These are phyloP conservation scores for Hucho hucho DNA, from an alignment of 2,113 vertebrate genomes.

Conservation along the genomic window DNA sequence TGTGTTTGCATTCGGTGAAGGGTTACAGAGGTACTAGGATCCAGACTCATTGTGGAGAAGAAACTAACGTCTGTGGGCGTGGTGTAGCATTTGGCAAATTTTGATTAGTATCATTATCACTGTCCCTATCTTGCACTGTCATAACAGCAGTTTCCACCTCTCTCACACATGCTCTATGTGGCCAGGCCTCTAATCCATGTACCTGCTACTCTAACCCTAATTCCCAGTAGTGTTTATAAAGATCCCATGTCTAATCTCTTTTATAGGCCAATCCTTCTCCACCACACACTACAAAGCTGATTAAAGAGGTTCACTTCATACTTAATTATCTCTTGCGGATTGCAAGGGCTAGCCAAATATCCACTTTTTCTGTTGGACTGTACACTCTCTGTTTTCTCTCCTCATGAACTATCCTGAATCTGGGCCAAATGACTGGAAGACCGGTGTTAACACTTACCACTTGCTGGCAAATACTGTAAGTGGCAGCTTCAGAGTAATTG, in stretches of 20 bases:
- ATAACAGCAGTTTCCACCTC: not conserved
- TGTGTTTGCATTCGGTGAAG: too few relatives aligned
- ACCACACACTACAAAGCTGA: constrained; percentile 39
- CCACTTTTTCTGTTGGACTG: constrained; percentile 48
- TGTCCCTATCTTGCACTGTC: not conserved
- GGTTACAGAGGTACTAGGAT: too few relatives aligned
- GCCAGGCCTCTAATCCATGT: not conserved
- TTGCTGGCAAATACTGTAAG: too few relatives aligned
- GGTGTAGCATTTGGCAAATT: not conserved
- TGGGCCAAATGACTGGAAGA: too few relatives aligned
- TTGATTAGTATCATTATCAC: not conserved
- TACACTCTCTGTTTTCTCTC: not conserved
- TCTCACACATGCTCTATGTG: not conserved
- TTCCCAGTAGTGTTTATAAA: constrained; percentile 26
- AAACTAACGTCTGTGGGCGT: too few relatives aligned
- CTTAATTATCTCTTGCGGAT: constrained; percentile 24
- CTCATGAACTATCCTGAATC: not conserved
- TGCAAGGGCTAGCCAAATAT: constrained; percentile 60
- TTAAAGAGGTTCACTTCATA: constrained; percentile 52
- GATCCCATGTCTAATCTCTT: constrained; percentile 61
- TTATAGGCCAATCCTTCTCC: constrained; percentile 58
- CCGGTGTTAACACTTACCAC: too few relatives aligned
- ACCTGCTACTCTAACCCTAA: constrained; percentile 2
- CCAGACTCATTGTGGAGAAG: too few relatives aligned
- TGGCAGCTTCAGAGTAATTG: too few relatives aligned